Evolutionary conservation across 2,888 invertebrate species (phyloP), one percentile per base, ranked within the genome.

Genomic region (Apamea epomidion): DNA sequence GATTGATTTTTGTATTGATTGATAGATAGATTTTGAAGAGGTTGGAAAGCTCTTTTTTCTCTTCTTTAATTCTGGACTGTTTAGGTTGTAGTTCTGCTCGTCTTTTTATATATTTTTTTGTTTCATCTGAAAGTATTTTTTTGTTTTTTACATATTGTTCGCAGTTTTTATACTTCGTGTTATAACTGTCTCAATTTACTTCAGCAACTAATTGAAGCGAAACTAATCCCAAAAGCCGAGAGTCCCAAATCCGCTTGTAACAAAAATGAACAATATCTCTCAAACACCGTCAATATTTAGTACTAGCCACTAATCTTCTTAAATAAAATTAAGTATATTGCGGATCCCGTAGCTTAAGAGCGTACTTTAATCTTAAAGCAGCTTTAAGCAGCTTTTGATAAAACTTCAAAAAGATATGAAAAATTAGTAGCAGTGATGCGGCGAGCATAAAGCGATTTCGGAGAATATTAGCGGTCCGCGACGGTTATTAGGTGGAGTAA

Each of bases 301-400:
- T 74, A 86, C 70, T 51, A 37, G 32, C 62, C 58, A 65, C 69
- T 88, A 90, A 90, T 89, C 88, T 84, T 79, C 81, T 82, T 81
- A 84, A 87, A 83, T 83, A 76, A 85, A 89, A 89, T 84, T 82
- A 60, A 60, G 58, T 60, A 89, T 89, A 90, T 90, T 88, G 81
- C 83, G 81, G 79, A 85, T 82, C 64, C 82, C 60, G 32, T 60
- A 67, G 80, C 76, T 78, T 79, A 82, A 75, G 69, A 58, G 74
- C 75, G 72, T 89, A 60, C 84, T 88, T 88, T 90, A 90, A 86
- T 85, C 81, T 70, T 70, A 80, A 67, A 84, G 80, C 83, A 74
- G 74, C 80, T 87, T 58, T 73, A 82, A 86, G 84, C 80, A 77
- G 88, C 83, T 84, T 83, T 83, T 87, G 86, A 87, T 84, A 89